These are phyloP conservation scores for Microctonus brassicae DNA, from an alignment of 2,888 invertebrate genomes.

Conservation along the genomic window DNA sequence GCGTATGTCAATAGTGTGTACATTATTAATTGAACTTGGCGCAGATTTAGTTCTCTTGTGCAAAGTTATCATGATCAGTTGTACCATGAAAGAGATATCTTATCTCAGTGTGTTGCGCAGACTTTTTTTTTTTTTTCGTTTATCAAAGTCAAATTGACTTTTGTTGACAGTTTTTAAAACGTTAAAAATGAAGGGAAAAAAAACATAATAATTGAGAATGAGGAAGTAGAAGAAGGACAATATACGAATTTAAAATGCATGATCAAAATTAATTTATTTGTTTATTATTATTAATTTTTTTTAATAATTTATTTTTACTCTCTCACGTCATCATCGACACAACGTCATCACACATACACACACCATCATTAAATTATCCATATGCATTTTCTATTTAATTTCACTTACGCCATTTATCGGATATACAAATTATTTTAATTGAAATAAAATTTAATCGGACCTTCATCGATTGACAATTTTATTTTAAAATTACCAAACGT, in stretches of 20 bases:
- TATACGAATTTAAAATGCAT: too few relatives aligned
- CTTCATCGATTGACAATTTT: not conserved
- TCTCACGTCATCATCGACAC: not conserved
- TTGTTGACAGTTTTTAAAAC: not conserved
- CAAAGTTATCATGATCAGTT: not conserved
- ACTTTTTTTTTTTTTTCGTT: not conserved
- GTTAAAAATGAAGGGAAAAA: too few relatives aligned
- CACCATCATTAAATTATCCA: not conserved
- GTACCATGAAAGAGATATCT: not conserved
- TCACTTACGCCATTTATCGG: not conserved
- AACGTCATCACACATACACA: not conserved
- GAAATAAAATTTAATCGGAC: not conserved
- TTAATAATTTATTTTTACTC: too few relatives aligned
- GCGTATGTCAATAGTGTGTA: not conserved
- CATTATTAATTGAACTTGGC: not conserved
- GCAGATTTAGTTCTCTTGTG: not conserved
- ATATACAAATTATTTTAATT: not conserved
- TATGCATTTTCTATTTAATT: not conserved
- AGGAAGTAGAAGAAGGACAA: too few relatives aligned
- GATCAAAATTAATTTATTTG: too few relatives aligned
- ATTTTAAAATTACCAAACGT: not conserved
- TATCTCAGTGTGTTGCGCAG: not conserved
- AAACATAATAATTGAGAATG: too few relatives aligned
- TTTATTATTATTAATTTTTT: too few relatives aligned
- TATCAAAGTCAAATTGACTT: not conserved